Base-by-base conservation (phyloP, 2,797 vertebrate species). In the Arnoldichthys spilopterus region DNA sequence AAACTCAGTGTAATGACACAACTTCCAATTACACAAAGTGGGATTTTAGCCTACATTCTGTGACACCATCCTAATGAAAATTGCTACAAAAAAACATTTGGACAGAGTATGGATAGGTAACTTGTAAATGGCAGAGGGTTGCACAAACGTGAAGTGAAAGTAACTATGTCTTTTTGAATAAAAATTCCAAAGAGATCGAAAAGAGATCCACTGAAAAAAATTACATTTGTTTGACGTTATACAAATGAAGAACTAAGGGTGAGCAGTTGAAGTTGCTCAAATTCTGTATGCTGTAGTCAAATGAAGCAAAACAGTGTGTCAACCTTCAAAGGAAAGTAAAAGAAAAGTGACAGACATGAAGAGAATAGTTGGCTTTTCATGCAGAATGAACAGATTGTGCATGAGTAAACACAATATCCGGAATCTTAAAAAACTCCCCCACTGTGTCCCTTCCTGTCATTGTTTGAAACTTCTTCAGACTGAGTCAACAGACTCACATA, bases 391-490 rank as follows among this genome's bases (percentile, higher is more conserved):
- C 71, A 80, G 53, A 77, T 68, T 77, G 28, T 70, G 73, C 77
- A 72, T 82, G 80, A 88, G 79, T 83, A 78, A 82, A 75, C 86
- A 80, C 20, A 37, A 80, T 85, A 89, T 89, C 89, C 89, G 77
- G 77, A 87, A 68, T 87, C 80, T 82, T 84, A 67, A 86, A 76
- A 72, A 67, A 13, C 24, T 56, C 56, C 13, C 7, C 67, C 54
- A 43, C 63, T 63, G 75, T 26, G 81, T 87, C 84, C 86, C 85
- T 91, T 93, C 90, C 91, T 81, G 80, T 76, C 86, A 92, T 92
- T 92, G 90, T 92, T 77, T 26, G 32, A 74, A 32, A 62, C 54
- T 20, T 74, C 61, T 77, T 58, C 53, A 62, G 74, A 56, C 64
- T 66, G 53, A 67, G 26, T 47, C 53, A 72, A 66, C 49, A 76